phyloP scores from a whole-genome alignment of 1,140 invertebrate species.

The Drosophila funebris region DNA sequence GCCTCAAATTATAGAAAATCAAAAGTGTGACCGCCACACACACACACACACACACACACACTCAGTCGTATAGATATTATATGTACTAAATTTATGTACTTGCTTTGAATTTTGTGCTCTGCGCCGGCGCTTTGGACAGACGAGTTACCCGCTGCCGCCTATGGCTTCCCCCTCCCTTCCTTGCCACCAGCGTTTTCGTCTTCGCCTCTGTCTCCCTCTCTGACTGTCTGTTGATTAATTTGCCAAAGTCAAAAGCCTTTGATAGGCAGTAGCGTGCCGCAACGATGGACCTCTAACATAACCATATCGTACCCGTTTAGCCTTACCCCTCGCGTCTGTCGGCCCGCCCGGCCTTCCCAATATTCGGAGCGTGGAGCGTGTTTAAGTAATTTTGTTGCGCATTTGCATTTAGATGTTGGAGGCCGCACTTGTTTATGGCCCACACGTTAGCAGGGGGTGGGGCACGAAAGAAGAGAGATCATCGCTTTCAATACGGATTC shows the following conservation, averaged over 20 bases:
- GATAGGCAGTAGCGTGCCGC: slow-evolving; percentile 75
- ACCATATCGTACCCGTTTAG: slow-evolving; percentile 41
- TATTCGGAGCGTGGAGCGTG: slow-evolving; percentile 20
- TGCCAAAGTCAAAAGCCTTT: slow-evolving; percentile 79
- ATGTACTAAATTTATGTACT: slow-evolving; percentile 21
- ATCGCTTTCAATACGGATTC: background rate
- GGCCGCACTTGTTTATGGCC: slow-evolving; percentile 68
- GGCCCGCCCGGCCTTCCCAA: background rate
- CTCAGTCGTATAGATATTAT: slow-evolving; percentile 3
- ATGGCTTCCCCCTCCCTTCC: background rate
- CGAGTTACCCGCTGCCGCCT: slow-evolving; percentile 16
- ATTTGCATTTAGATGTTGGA: slow-evolving; percentile 76
- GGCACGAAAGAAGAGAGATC: slow-evolving; percentile 3
- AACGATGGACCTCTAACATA: slow-evolving; percentile 58
- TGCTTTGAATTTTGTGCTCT: slow-evolving; percentile 30
- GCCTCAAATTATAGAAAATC: slow-evolving; percentile 81
- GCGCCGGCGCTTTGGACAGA: slow-evolving; percentile 57
- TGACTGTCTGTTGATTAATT: slow-evolving; percentile 66
- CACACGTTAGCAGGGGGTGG: slow-evolving; percentile 41
- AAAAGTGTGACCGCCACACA: slow-evolving; percentile 79
- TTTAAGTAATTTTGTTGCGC: slow-evolving; percentile 66
- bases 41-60: slow-evolving; percentile 36
- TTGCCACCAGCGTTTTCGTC: background rate
- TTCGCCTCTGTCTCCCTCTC: slow-evolving; percentile 1
- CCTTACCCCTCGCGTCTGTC: background rate